Base-by-base conservation (phyloP, 2,888 invertebrate genomes). In the Salticus scenicus region DNA sequence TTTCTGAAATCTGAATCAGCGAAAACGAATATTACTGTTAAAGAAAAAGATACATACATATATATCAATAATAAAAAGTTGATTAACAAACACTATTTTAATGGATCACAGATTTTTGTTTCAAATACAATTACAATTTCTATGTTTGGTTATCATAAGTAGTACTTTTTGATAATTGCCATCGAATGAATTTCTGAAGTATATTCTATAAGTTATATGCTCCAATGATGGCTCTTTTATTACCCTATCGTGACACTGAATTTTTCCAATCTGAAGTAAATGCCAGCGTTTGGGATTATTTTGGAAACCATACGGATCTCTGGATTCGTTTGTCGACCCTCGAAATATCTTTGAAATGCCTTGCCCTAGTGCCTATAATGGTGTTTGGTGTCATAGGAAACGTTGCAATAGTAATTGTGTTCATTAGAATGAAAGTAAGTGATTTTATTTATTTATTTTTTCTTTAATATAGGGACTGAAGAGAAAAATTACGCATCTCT, bases 361-460 rank as follows among this genome's bases (percentile, higher is more conserved):
- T 87, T 7, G 87, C 81, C 0, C 51, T 87, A 8, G 8, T 87
- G 0, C 92, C 94, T 0, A 91, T 95, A 0, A 93, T 94, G 2
- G 79, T 94, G 4, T 91, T 93, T 73, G 96, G 95, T 1, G 92
- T 95, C 37, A 92, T 94, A 87, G 94, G 94, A 1, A 96, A 96
- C 90, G 91, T 93, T 4, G 91, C 94, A 0, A 93, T 96, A 30
- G 91, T 96, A 14, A 92, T 93, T 88, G 93, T 95, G 10, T 92
- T 96, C 27, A 88, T 93, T 2, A 93, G 92, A 87, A 94, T 94
- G 90, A 93, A 93, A 63, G 83, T 84, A 77, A 51, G 76, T 30
- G 0, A 17, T 20, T 12, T 41, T 80, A 37, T 37, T 37, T 37
- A 10, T 37, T 7, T 37, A 37, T 37, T 37, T 37, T 7, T 37